Conservation (phyloP, 2,888 invertebrate species). For the Antitype chi region DNA sequence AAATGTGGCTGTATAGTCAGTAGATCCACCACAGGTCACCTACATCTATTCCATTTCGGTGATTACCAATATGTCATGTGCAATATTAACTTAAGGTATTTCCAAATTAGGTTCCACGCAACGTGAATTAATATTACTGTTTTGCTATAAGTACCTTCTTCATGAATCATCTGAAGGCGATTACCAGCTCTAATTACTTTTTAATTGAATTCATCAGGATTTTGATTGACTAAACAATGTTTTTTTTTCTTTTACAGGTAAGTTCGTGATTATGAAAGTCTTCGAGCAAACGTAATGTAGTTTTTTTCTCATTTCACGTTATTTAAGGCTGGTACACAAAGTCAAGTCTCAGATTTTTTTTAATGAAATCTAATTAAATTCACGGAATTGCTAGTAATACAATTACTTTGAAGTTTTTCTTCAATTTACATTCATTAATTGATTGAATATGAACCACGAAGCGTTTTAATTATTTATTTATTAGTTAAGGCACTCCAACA, state of each 20-base stretch:
- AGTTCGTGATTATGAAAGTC: conserved; percentile 10
- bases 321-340: neutral
- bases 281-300: neutral
- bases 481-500: no score
- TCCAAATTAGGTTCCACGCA: neutral
- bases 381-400: neutral
- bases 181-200: neutral
- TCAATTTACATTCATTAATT: conserved; percentile 3
- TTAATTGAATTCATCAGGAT: neutral
- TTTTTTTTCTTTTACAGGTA: conserved; percentile 33
- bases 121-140: neutral
- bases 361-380: neutral
- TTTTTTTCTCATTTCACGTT: neutral
- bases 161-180: neutral
- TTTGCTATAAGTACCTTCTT: neutral
- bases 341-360: neutral
- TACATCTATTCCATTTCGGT: neutral
- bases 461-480: no score
- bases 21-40: neutral
- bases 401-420: conserved; percentile 4
- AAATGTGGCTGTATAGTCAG: no score
- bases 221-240: neutral
- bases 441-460: no score
- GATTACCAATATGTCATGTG: neutral
- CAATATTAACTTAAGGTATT: neutral